These are phyloP conservation scores for Solea senegalensis DNA, from an alignment of 2,113 vertebrate species.

Conservation along the genomic window DNA sequence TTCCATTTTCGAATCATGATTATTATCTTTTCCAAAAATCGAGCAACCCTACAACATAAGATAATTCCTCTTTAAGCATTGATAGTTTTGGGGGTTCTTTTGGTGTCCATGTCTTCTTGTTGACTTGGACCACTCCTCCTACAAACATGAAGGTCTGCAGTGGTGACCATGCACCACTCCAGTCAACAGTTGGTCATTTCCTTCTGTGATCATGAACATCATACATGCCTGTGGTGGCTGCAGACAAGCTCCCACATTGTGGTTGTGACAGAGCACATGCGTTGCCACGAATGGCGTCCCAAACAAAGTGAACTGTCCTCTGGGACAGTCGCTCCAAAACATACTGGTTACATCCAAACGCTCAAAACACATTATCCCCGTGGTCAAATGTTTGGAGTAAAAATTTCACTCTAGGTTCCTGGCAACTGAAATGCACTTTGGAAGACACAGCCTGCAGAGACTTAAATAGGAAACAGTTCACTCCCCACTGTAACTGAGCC, in stretches of 20 bases:
- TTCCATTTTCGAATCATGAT: too few species aligned
- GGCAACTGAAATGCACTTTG: background rate
- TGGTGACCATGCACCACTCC: background rate
- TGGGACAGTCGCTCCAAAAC: background rate
- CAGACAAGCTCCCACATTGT: conserved; percentile 25
- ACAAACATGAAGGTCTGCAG: conserved; percentile 1
- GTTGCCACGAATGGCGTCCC: background rate
- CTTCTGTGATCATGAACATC: conserved; percentile 24
- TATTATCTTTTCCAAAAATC: too few species aligned
- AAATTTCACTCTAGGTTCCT: conserved; percentile 14
- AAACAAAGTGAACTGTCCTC: conserved; percentile 30
- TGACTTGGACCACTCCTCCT: conserved; percentile 7
- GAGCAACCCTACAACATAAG: too few species aligned
- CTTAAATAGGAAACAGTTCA: too few species aligned
- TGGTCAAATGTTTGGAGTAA: conserved; percentile 11
- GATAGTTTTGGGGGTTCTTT: too few species aligned
- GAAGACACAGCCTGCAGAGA: background rate
- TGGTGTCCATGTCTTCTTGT: conserved; percentile 3
- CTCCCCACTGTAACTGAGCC: too few species aligned
- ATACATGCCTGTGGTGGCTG: conserved; percentile 38
- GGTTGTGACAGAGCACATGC: conserved; percentile 29
- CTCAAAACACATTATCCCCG: conserved; percentile 41
- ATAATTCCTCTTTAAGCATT: background rate
- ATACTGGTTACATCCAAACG: conserved; percentile 14
- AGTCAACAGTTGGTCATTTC: background rate